Evolutionary conservation across 2,888 invertebrate genomes (phyloP).

Genomic region (Ypsolopha sequella): DNA sequence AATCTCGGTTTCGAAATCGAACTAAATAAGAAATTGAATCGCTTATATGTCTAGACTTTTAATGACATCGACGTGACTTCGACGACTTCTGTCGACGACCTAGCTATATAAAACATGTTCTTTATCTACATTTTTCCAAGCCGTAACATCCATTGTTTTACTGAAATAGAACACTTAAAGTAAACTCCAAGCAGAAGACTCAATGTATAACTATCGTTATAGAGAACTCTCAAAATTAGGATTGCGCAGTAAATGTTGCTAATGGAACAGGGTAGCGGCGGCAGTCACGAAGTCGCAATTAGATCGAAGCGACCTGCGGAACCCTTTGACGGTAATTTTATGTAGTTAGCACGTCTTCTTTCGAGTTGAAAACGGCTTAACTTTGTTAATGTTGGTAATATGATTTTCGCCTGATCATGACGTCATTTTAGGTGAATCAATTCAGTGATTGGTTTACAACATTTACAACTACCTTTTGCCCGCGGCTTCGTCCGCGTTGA

Average conservation of each 20-base stretch:
- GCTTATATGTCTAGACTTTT: constrained; percentile 38
- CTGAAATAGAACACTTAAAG: too few species aligned
- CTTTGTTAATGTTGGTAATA: background rate
- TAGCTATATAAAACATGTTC: background rate
- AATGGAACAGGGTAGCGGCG: constrained; percentile 48
- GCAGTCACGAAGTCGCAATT: constrained; percentile 59
- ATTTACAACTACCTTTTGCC: too few species aligned
- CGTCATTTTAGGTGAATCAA: background rate
- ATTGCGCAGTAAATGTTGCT: constrained; percentile 25
- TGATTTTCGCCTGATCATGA: background rate
- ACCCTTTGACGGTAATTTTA: constrained; percentile 57
- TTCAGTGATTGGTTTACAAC: constrained; percentile 11
- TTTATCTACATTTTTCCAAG: too few species aligned
- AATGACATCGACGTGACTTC: constrained; percentile 27
- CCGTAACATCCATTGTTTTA: too few species aligned
- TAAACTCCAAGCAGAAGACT: constrained; percentile 2
- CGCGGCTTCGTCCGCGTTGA: too few species aligned
- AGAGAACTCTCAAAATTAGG: background rate
- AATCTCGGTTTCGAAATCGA: constrained; percentile 3
- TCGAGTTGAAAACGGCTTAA: constrained; percentile 15
- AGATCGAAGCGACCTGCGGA: constrained; percentile 46
- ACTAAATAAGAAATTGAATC: constrained; percentile 35
- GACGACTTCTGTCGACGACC: constrained; percentile 13
- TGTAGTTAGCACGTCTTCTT: constrained; percentile 49
- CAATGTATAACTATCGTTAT: constrained; percentile 15